A percentile compares a stretch with the other conserved stretches of the same genome.
phyloP scores from a whole-genome alignment of 2,888 invertebrate genomes.

The Onthophagus sagittarius region DNA sequence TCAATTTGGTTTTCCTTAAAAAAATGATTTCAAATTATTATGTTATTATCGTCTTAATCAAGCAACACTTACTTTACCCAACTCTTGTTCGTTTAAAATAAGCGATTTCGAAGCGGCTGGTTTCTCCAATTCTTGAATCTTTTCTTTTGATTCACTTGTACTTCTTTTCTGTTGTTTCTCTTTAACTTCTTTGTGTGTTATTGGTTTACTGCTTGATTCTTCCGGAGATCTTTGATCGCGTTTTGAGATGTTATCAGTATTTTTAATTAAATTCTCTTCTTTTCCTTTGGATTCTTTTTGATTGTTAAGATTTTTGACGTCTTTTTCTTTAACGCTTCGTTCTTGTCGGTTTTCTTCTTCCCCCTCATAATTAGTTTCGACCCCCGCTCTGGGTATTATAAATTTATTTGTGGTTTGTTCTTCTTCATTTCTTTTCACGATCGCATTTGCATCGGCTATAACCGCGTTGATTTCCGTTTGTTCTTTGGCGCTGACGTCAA shows the following conservation, averaged over 20 bases:
- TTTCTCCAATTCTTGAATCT: constrained; percentile 1
- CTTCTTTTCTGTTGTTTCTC: background rate
- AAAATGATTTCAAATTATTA: background rate
- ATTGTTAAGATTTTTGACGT: background rate
- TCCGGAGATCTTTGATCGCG: background rate
- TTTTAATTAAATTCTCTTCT: background rate
- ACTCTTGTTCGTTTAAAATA: background rate
- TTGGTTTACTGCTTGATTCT: background rate
- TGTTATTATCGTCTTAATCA: too few relatives aligned
- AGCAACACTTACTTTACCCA: background rate
- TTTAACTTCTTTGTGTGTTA: background rate
- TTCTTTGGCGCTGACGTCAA: background rate
- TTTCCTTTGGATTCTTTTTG: background rate
- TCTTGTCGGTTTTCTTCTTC: background rate
- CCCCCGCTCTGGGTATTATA: background rate
- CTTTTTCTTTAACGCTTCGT: background rate
- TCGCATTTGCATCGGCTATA: background rate
- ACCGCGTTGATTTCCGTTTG: background rate
- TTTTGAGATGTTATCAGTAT: background rate
- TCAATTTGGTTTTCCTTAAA: background rate
- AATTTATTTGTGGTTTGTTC: background rate
- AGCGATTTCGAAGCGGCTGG: constrained; percentile 5
- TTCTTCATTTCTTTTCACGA: constrained; percentile 16
- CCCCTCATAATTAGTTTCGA: background rate
- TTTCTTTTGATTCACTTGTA: background rate